phyloP scores from a whole-genome alignment of 53 echinoderm and acorn worm genomes.

The Henricia sp. region DNA sequence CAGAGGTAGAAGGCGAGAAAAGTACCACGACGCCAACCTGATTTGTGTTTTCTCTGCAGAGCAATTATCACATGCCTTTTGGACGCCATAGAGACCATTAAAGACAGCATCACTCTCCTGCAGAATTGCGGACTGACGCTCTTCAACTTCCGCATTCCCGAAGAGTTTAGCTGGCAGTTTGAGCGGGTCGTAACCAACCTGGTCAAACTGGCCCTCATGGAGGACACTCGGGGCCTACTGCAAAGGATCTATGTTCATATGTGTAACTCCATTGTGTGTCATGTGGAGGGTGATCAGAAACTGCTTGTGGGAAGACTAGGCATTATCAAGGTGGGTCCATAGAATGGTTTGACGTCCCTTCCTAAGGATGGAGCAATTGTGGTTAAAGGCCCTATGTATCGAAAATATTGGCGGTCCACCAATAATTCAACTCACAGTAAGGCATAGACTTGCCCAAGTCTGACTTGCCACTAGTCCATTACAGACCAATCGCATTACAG shows the following conservation, averaged over 20 bases:
- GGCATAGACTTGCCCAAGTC: too few relatives aligned
- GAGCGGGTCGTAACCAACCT: conserved; percentile 85
- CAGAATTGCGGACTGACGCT: conserved; percentile 95
- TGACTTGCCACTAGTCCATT: too few relatives aligned
- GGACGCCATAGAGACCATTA: conserved; percentile 85
- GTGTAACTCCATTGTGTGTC: conserved; percentile 98
- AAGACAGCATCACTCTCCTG: conserved; percentile 83
- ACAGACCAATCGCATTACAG: too few relatives aligned
- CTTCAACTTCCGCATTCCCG: conserved; percentile 91
- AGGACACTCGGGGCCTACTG: conserved; percentile 83
- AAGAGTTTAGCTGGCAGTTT: conserved; percentile 88
- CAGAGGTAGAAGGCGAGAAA: too few relatives aligned
- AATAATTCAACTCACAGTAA: too few relatives aligned
- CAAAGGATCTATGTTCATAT: conserved; percentile 92
- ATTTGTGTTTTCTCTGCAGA: conserved; percentile 46
- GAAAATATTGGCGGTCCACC: too few relatives aligned
- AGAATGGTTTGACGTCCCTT: neutral
- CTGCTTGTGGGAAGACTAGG: conserved; percentile 85
- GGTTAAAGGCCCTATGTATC: too few relatives aligned
- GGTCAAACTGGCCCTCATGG: conserved; percentile 77
- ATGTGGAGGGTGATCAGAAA: conserved; percentile 95
- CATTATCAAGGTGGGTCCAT: conserved; percentile 88
- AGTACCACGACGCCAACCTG: too few relatives aligned
- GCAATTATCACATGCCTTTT: conserved; percentile 76
- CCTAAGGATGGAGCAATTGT: too few relatives aligned